A percentile compares a stretch with the other conserved stretches of the same genome.
phyloP scores from a whole-genome alignment of 1,140 invertebrate species.

The Pinna nobilis region DNA sequence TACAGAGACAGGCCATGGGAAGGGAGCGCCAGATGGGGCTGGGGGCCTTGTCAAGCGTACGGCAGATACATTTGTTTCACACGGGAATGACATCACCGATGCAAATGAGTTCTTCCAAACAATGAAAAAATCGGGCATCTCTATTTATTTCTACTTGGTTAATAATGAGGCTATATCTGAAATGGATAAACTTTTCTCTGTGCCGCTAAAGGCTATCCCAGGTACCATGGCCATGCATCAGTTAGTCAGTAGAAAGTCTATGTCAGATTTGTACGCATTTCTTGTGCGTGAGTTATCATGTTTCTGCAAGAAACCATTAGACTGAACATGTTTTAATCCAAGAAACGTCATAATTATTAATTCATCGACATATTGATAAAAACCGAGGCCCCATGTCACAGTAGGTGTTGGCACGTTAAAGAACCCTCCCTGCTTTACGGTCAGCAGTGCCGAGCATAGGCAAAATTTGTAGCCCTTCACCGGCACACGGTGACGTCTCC shows the following conservation, averaged over 20 bases:
- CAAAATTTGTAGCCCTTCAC: too few species aligned
- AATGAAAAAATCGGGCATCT: background rate
- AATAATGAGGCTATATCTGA: conserved; percentile 2
- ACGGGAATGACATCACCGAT: conserved; percentile 30
- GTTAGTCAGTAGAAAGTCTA: background rate
- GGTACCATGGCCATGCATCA: conserved; percentile 42
- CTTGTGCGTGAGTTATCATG: background rate
- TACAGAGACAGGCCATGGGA: conserved; percentile 74
- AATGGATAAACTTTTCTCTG: background rate
- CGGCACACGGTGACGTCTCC: too few species aligned
- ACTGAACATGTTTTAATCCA: background rate
- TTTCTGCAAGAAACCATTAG: background rate
- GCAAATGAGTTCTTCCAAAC: conserved; percentile 19
- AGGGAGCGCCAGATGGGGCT: conserved; percentile 74
- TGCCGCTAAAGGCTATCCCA: conserved; percentile 7
- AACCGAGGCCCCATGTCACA: too few species aligned
- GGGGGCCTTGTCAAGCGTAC: conserved; percentile 73
- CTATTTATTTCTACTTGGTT: conserved; percentile 14
- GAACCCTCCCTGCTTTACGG: too few species aligned
- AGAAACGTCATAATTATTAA: background rate
- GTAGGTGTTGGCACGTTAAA: too few species aligned
- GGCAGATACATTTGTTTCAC: conserved; percentile 30
- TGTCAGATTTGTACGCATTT: background rate
- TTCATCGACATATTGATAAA: too few species aligned
- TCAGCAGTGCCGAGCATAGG: too few species aligned